Conservation (phyloP, 1,140 invertebrate genomes). For the Megathymus violae region DNA sequence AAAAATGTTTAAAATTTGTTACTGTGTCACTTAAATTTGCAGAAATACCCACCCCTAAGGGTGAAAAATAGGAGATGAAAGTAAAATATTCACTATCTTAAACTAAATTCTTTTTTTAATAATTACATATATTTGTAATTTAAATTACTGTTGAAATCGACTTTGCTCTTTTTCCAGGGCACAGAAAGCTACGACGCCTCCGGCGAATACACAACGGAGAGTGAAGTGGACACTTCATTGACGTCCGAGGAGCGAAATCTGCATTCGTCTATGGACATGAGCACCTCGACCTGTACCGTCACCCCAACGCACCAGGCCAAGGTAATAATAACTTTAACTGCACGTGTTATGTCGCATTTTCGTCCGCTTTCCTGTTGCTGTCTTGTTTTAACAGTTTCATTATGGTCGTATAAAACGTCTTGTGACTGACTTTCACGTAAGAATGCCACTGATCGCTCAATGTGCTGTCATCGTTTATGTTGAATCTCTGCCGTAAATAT, state of each 20-base stretch:
- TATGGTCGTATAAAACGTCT: constrained; percentile 17
- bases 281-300: constrained; percentile 77
- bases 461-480: constrained; percentile 11
- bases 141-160: constrained; percentile 11
- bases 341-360: constrained; percentile 19
- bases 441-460: constrained; percentile 30
- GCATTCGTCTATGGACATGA: constrained; percentile 79
- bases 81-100: too few relatives aligned
- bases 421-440: constrained; percentile 28
- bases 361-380: constrained; percentile 35
- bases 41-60: too few relatives aligned
- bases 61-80: too few relatives aligned
- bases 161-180: constrained; percentile 48
- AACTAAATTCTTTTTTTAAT: too few relatives aligned
- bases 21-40: too few relatives aligned
- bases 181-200: constrained; percentile 92
- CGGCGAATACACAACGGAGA: constrained; percentile 94
- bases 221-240: constrained; percentile 88
- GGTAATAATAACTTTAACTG: constrained; percentile 49
- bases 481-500: not conserved
- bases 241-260: constrained; percentile 88
- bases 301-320: constrained; percentile 78
- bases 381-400: constrained; percentile 25
- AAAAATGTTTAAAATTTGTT: too few relatives aligned
- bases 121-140: too few relatives aligned